Evolutionary conservation across 2,113 vertebrate species (phyloP).

Genomic region (Terrapene triunguis): DNA sequence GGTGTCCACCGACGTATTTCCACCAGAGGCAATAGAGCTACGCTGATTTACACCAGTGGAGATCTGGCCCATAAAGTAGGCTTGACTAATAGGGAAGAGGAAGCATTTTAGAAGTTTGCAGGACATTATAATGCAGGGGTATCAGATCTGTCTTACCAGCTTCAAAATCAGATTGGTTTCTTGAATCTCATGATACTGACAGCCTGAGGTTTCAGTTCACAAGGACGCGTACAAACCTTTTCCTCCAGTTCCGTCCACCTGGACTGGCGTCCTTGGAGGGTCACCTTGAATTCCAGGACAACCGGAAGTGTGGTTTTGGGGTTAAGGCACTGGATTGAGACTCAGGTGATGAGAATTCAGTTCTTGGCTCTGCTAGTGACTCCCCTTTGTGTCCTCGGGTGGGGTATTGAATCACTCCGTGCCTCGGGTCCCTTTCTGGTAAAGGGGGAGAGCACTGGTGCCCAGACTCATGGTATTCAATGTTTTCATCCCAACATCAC

Average conservation of each 20-base stretch:
- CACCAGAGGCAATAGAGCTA: no score
- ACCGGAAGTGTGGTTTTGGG: conserved; percentile 53
- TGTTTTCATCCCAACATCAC: neutral
- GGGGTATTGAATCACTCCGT: conserved; percentile 11
- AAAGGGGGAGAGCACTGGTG: conserved; percentile 11
- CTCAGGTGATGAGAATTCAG: conserved; percentile 38
- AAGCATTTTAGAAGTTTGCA: neutral
- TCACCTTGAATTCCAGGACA: conserved; percentile 63
- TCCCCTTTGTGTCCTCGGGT: conserved; percentile 11
- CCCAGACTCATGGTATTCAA: neutral
- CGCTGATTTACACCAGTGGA: neutral
- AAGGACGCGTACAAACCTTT: neutral
- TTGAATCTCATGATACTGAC: neutral
- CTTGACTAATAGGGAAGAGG: neutral
- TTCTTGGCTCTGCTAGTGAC: conserved; percentile 32
- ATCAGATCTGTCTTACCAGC: neutral
- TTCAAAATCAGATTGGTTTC: neutral
- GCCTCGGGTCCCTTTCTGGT: neutral
- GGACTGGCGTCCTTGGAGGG: neutral
- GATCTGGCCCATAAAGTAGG: neutral
- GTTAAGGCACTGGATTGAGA: conserved; percentile 28
- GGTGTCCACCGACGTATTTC: no score
- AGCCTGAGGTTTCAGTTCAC: neutral
- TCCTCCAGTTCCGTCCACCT: neutral
- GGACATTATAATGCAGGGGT: neutral